phyloP scores from a whole-genome alignment of 2,797 vertebrate genomes.

The Gallinago nigripennis region DNA sequence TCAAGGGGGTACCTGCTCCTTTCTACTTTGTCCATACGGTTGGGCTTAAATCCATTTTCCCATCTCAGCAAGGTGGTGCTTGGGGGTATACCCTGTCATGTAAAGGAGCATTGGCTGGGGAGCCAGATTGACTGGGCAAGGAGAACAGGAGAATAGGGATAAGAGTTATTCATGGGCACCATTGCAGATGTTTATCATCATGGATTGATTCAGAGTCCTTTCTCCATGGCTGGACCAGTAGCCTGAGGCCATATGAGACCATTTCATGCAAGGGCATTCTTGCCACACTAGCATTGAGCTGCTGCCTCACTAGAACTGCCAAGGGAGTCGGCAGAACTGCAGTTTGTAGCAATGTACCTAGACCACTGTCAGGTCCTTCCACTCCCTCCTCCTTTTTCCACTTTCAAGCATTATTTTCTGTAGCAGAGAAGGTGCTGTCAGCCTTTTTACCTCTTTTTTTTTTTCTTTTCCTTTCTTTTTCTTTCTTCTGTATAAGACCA shows the following conservation, averaged over 20 bases:
- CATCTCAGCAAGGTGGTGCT: neutral
- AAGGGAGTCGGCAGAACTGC: neutral
- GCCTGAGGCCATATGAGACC: neutral
- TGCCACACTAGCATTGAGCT: neutral
- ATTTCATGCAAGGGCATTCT: neutral
- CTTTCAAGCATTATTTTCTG: neutral
- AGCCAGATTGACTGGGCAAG: neutral
- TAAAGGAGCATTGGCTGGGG: neutral
- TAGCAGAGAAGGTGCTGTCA: neutral
- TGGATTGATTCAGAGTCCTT: neutral
- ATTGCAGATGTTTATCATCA: neutral
- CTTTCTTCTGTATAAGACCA: neutral
- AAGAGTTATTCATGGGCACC: neutral
- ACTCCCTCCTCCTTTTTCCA: neutral
- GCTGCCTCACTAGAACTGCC: neutral
- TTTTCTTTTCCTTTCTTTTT: neutral
- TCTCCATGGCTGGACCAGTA: neutral
- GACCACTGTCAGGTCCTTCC: neutral
- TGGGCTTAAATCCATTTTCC: neutral
- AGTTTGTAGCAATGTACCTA: neutral
- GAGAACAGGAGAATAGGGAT: neutral
- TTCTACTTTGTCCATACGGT: neutral
- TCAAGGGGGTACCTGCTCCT: accelerated
- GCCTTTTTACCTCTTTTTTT: neutral
- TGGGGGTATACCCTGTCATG: neutral